Conservation (phyloP, 1,140 invertebrate genomes). For the Paralvinella palmiformis region DNA sequence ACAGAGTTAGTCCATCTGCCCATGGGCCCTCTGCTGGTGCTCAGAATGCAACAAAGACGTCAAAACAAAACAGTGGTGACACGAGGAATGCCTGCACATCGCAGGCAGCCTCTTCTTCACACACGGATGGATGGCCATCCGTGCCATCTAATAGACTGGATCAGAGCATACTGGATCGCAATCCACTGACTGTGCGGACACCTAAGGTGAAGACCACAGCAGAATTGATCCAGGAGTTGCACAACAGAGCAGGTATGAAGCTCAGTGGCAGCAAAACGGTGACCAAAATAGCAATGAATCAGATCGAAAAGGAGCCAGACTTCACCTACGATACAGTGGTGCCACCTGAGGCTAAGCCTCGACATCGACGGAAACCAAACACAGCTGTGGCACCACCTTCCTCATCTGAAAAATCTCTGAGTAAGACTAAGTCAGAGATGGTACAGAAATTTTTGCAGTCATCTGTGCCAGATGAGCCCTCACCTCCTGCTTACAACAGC, state of each 20-base stretch:
- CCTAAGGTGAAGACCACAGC: conserved; percentile 78
- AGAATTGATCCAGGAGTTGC: conserved; percentile 70
- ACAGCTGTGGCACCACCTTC: conserved; percentile 16
- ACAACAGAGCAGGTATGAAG: conserved; percentile 57
- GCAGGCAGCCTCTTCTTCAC: too few species aligned
- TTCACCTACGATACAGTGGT: conserved; percentile 26
- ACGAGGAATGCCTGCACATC: too few species aligned
- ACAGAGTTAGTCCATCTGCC: too few species aligned
- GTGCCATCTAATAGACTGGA: too few species aligned
- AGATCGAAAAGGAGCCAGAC: conserved; percentile 45
- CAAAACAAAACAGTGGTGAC: too few species aligned
- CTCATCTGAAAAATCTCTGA: conserved; percentile 34
- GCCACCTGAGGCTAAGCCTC: conserved; percentile 36
- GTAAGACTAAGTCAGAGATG: conserved; percentile 56
- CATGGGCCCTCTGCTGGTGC: too few species aligned
- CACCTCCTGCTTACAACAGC: conserved; percentile 6
- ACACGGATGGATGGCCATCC: too few species aligned
- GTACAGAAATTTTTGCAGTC: conserved; percentile 56
- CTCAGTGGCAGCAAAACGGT: conserved; percentile 42
- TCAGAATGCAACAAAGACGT: too few species aligned
- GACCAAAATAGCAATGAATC: conserved; percentile 42
- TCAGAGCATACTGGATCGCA: neutral
- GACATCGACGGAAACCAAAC: conserved; percentile 28
- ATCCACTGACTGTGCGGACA: conserved; percentile 22
- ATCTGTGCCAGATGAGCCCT: conserved; percentile 31